These are phyloP conservation scores for Hyles euphorbiae DNA, from an alignment of 1,140 invertebrate species.

Conservation along the genomic window DNA sequence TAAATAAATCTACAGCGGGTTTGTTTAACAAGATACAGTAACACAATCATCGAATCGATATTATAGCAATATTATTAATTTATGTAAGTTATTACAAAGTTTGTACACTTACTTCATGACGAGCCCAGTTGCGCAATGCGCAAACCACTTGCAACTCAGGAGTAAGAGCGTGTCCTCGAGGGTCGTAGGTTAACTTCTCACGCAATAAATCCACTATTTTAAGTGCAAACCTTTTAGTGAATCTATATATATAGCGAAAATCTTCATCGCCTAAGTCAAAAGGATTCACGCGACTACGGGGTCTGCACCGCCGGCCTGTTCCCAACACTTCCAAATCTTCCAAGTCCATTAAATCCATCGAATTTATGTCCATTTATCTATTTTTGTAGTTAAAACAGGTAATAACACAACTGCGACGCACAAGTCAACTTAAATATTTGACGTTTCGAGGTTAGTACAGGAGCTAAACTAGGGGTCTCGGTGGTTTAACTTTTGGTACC, in stretches of 20 bases:
- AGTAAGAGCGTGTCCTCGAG: background rate
- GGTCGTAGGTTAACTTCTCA: background rate
- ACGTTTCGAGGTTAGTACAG: too few relatives aligned
- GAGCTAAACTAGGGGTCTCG: too few relatives aligned
- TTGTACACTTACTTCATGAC: background rate
- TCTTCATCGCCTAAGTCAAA: conserved; percentile 2
- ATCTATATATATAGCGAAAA: background rate
- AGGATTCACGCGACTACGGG: background rate
- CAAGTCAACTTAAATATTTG: too few relatives aligned
- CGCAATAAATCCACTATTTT: background rate
- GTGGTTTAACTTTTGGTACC: too few relatives aligned
- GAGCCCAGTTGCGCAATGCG: conserved; percentile 1
- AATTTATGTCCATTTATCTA: too few relatives aligned
- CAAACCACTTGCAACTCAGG: conserved; percentile 2
- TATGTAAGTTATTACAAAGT: background rate
- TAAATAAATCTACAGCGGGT: too few relatives aligned
- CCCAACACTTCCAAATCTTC: too few relatives aligned
- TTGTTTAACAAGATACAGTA: too few relatives aligned
- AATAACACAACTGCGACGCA: too few relatives aligned
- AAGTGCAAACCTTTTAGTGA: background rate
- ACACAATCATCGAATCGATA: too few relatives aligned
- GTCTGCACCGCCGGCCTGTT: background rate
- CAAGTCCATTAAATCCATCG: too few relatives aligned
- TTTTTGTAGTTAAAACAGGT: too few relatives aligned
- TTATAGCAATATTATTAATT: background rate